Conservation (phyloP, 2,113 vertebrate species). For the Prunella fulvescens region DNA sequence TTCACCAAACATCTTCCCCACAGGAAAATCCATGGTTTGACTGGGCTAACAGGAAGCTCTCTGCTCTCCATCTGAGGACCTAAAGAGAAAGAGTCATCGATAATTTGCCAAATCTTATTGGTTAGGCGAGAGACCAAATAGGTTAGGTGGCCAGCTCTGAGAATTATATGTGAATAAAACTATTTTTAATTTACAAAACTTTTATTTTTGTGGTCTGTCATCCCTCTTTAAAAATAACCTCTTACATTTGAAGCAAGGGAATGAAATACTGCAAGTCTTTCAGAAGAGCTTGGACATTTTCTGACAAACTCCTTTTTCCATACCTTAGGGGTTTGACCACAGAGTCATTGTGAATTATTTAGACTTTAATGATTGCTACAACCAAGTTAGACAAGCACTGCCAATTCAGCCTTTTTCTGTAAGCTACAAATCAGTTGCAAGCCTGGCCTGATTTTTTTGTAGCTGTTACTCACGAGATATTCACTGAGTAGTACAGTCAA, state of each 20-base stretch:
- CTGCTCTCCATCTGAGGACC: neutral
- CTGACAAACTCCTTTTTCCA: neutral
- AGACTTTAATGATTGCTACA: neutral
- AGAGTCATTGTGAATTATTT: neutral
- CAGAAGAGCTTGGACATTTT: neutral
- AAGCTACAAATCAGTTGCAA: neutral
- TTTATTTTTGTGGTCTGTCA: neutral
- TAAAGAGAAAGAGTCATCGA: neutral
- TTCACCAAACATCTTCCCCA: neutral
- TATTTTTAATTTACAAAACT: neutral
- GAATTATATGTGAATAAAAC: neutral
- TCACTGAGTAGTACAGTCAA: neutral
- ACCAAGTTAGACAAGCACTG: neutral
- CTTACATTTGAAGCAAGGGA: neutral
- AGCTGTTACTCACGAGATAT: neutral
- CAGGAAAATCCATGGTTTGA: neutral
- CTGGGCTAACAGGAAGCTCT: neutral
- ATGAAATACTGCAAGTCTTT: neutral
- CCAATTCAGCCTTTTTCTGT: neutral
- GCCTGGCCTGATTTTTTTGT: neutral
- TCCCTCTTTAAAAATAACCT: neutral
- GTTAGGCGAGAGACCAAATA: neutral
- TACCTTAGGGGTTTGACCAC: neutral
- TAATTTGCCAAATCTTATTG: neutral
- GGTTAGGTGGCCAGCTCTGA: neutral